These are phyloP conservation scores for Acridotheres tristis DNA, from an alignment of 2,797 vertebrate genomes.

Conservation along the genomic window DNA sequence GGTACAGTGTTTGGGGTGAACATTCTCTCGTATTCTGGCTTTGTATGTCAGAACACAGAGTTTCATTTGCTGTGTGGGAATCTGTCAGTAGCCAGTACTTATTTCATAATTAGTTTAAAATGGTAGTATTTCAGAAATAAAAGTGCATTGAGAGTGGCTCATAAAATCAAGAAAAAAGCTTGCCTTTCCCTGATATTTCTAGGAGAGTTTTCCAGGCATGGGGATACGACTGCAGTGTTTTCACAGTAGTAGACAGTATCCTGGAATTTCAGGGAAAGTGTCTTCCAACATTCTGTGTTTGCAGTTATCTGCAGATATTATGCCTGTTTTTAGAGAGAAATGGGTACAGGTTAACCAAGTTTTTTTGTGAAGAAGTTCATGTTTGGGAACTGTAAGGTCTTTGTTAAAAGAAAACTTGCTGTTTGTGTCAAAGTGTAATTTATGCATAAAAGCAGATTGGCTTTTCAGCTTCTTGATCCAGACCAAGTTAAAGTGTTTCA, in stretches of 20 bases:
- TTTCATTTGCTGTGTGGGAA: background rate
- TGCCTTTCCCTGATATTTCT: background rate
- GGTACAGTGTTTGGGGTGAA: background rate
- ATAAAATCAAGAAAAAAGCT: background rate
- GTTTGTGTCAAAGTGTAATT: background rate
- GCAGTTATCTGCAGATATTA: background rate
- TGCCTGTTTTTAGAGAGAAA: background rate
- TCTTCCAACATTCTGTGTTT: background rate
- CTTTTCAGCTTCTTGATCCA: background rate
- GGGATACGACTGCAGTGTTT: accelerated
- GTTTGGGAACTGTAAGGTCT: background rate
- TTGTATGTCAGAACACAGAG: background rate
- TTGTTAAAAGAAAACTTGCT: background rate
- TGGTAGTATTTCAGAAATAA: background rate
- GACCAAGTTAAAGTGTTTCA: background rate
- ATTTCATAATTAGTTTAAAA: background rate
- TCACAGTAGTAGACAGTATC: background rate
- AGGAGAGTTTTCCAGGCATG: background rate
- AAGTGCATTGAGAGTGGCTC: background rate
- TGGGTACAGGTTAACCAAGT: background rate
- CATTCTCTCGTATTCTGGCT: background rate
- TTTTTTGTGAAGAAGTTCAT: background rate
- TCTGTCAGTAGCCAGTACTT: background rate
- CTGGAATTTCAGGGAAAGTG: background rate
- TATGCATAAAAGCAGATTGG: background rate